Evolutionary conservation across 2,888 invertebrate genomes (phyloP).

Genomic region (Epicampocera succincta): DNA sequence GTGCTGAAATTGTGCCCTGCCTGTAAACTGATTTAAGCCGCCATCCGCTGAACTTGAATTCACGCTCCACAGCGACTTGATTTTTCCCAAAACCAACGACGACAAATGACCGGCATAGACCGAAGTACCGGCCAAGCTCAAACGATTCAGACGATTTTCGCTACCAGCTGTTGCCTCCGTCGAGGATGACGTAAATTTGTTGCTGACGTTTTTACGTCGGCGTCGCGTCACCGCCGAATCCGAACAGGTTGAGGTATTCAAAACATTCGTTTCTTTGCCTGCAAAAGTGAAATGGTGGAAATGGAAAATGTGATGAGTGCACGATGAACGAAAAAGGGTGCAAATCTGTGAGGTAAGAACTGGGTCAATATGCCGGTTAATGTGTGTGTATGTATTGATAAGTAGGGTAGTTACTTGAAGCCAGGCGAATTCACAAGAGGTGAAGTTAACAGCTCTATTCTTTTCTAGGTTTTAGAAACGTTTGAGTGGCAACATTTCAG

Average conservation of each 20-base stretch:
- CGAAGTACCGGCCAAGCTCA: slow-evolving; percentile 80
- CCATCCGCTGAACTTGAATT: slow-evolving; percentile 88
- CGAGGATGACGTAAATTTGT: slow-evolving; percentile 74
- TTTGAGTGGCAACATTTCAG: too few relatives aligned
- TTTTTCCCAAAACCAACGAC: slow-evolving; percentile 90
- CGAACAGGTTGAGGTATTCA: slow-evolving; percentile 81
- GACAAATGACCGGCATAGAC: slow-evolving; percentile 80
- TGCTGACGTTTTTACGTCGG: slow-evolving; percentile 79
- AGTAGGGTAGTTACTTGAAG: too few relatives aligned
- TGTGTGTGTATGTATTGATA: background rate
- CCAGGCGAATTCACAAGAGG: too few relatives aligned
- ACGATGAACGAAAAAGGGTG: slow-evolving; percentile 37
- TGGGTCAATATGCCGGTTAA: background rate
- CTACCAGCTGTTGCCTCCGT: slow-evolving; percentile 75
- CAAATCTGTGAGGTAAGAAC: slow-evolving; percentile 15
- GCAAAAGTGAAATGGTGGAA: slow-evolving; percentile 54
- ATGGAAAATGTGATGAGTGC: slow-evolving; percentile 32
- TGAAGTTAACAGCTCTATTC: too few relatives aligned
- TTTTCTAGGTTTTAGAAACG: too few relatives aligned
- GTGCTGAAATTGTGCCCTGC: slow-evolving; percentile 82
- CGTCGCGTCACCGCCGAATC: slow-evolving; percentile 80
- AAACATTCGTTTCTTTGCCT: slow-evolving; percentile 78
- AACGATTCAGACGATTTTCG: slow-evolving; percentile 79
- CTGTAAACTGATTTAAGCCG: slow-evolving; percentile 92
- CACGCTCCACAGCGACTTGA: slow-evolving; percentile 92